These are phyloP conservation scores for Malthinus flaveolus DNA, from an alignment of 2,888 invertebrate species.

Conservation along the genomic window DNA sequence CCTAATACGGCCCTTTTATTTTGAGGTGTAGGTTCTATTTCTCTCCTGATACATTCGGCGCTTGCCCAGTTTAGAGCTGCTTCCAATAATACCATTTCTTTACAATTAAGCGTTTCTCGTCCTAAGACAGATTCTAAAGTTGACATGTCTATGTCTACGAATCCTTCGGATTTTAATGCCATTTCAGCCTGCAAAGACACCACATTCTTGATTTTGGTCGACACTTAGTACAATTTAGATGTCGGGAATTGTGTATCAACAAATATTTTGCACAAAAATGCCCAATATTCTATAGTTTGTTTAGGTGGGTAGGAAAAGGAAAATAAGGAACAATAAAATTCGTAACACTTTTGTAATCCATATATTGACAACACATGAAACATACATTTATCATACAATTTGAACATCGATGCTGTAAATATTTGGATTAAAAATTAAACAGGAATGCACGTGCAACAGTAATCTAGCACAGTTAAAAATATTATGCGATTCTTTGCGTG, in stretches of 20 bases:
- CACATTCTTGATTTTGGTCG: background rate
- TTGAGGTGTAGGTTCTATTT: conserved; percentile 77
- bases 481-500: background rate
- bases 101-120: conserved; percentile 92
- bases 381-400: conserved; percentile 39
- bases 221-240: background rate
- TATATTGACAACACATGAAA: conserved; percentile 52
- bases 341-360: conserved; percentile 47
- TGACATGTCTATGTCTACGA: conserved; percentile 92
- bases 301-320: conserved; percentile 25
- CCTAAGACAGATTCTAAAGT: conserved; percentile 90
- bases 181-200: conserved; percentile 80
- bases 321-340: conserved; percentile 32
- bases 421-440: conserved; percentile 49
- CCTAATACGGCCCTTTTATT: conserved; percentile 79
- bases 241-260: background rate
- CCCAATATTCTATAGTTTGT: conserved; percentile 28
- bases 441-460: conserved; percentile 31
- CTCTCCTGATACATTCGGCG: conserved; percentile 84
- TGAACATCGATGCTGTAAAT: conserved; percentile 48
- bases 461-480: conserved; percentile 33
- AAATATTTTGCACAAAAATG: conserved; percentile 10
- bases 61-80: conserved; percentile 93
- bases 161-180: conserved; percentile 93
- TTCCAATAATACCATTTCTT: conserved; percentile 88